Evolutionary conservation across 2,888 invertebrate genomes (phyloP), one percentile per base, ranked within the genome.

Genomic region (Sipunculus nudus): DNA sequence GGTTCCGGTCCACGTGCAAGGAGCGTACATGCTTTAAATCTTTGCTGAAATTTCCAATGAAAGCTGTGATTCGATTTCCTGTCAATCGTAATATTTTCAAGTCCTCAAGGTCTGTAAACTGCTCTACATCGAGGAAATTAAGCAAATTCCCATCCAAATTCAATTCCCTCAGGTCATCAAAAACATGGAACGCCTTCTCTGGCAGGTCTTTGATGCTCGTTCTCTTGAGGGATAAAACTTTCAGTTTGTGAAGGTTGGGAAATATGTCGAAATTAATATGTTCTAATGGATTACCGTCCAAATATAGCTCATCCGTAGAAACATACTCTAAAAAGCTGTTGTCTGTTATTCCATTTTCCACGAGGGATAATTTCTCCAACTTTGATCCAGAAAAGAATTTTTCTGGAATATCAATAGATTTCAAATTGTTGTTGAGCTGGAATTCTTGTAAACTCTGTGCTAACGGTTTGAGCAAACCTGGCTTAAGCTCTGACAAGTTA

Each of bases 261-360:
- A 46, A 50, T 31, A 59, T 57, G 13, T 47, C 50, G 35, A 63
- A 53, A 31, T 68, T 59, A 39, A 66, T 40, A 29, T 55, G 49
- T 26, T 52, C 60, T 40, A 68, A 46, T 0, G 68, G 66, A 53
- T 68, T 68, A 13, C 61, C 66, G 40, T 68, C 64, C 28, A 68
- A 43, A 19, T 25, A 43, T 16, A 68, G 55, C 29, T 63, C 57
- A 38, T 54, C 53, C 3, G 59, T 59, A 8, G 35, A 47, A 8
- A 56, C 46, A 4, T 56, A 38, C 31, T 61, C 48, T 1, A 68
- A 57, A 49, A 68, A 68, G 5, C 61, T 63, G 16, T 46, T 47
- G n/a, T 61, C 54, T 28, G 28, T 38, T 3, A 68, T 43, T 8
- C 66, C 64, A 52, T 61, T 61, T 48, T 61, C 53, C 16, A 46